Evolutionary conservation across 1,140 invertebrate species (phyloP).

Genomic region (Drosophila erecta): DNA sequence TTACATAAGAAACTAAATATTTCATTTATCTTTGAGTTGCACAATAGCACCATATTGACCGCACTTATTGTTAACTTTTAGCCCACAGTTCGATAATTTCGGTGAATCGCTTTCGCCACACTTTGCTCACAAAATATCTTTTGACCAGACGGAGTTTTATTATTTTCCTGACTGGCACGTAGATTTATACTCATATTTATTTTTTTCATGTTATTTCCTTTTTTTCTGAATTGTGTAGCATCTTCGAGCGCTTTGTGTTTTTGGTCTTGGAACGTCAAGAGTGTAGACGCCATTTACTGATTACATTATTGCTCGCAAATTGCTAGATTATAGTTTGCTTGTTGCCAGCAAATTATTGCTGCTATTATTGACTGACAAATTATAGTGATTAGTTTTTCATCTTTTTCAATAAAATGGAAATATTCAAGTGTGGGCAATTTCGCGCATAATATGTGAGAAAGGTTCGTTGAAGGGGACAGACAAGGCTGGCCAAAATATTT

Average conservation of each 20-base stretch:
- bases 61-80: no score
- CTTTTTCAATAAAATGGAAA: constrained; percentile 58
- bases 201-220: constrained; percentile 54
- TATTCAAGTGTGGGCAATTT: constrained; percentile 35
- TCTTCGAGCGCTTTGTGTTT: constrained; percentile 58
- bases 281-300: constrained; percentile 79
- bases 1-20: no score
- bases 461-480: background rate
- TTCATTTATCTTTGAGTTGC: no score
- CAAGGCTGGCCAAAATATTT: background rate
- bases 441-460: constrained; percentile 44
- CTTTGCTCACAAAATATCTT: constrained; percentile 46
- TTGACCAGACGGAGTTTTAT: constrained; percentile 67
- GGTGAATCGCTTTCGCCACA: constrained; percentile 42
- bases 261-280: constrained; percentile 40
- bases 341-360: constrained; percentile 55
- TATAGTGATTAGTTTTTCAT: constrained; percentile 74
- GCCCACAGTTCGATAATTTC: constrained; percentile 44
- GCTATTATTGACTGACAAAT: constrained; percentile 67
- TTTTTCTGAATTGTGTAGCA: constrained; percentile 49
- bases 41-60: background rate
- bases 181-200: constrained; percentile 78
- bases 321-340: constrained; percentile 75
- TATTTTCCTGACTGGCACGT: constrained; percentile 77
- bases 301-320: constrained; percentile 80